Evolutionary conservation across 2,888 invertebrate genomes (phyloP), one percentile per base, ranked within the genome.

Genomic region (Xylophagus ater): DNA sequence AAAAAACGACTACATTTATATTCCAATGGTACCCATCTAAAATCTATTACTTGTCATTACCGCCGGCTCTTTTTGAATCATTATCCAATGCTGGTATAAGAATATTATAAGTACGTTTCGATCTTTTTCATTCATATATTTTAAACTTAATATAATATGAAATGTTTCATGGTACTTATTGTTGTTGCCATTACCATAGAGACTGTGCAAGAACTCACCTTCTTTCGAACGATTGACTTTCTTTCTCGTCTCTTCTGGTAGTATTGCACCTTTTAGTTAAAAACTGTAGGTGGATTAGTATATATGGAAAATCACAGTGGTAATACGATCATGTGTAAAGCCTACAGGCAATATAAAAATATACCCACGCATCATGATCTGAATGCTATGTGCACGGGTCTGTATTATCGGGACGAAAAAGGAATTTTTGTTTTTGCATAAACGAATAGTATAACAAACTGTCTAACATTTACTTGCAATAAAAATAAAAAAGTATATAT

Each of bases 311-410:
- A 44, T 44, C 44, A 41, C 41, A 41, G 41, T 44, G 44, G 44
- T 41, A 44, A 44, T 38, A 41, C 26, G 32, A 30, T 41, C 44
- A 35, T 41, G 41, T 38, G 41, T 38, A 34, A 34, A 40, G 37
- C 41, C 41, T 38, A 37, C 44, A 40, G 40, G 44, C 44, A 40
- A 44, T 40, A 38, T 37, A 44, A 41, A 34, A 40, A 34, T 44
- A 34, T 40, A 38, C 44, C 44, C 44, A 44, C 44, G 41, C 44
- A 41, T 37, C 28, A n/a, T n/a, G n/a, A n/a, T n/a, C n/a, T n/a
- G n/a, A n/a, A n/a, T n/a, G n/a, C n/a, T n/a, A n/a, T n/a, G n/a
- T n/a, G n/a, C n/a, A n/a, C n/a, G n/a, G n/a, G n/a, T n/a, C n/a
- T n/a, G n/a, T n/a, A n/a, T n/a, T n/a, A n/a, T n/a, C n/a, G n/a